Percentiles rank a stretch among this genome's conserved stretches.
Conservation (phyloP, 2,888 invertebrate genomes). For the Acronicta leporina region DNA sequence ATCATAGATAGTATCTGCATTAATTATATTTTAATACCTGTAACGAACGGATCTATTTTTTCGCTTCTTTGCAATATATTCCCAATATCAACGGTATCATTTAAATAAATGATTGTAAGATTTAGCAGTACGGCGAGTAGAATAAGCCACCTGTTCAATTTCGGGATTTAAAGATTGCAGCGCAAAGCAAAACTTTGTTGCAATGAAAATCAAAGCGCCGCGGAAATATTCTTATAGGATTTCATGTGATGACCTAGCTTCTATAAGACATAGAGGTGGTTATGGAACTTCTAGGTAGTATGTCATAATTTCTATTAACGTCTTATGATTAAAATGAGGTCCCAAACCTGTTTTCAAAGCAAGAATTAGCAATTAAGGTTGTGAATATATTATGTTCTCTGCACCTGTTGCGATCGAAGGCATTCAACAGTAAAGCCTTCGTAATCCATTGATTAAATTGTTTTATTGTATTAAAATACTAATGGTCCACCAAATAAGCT, state of each 20-base stretch:
- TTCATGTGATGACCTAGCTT: slow-evolving; percentile 15
- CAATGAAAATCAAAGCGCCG: slow-evolving; percentile 35
- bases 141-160: slow-evolving; percentile 45
- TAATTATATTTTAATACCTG: background rate
- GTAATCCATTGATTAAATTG: slow-evolving; percentile 11
- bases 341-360: slow-evolving; percentile 25
- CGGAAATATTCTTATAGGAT: slow-evolving; percentile 27
- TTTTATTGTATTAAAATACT: slow-evolving; percentile 10
- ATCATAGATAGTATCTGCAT: slow-evolving; percentile 77
- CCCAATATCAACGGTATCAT: slow-evolving; percentile 32
- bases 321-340: slow-evolving; percentile 15
- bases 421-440: slow-evolving; percentile 29
- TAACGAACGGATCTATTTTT: slow-evolving; percentile 16
- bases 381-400: slow-evolving; percentile 29
- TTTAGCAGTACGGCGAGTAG: slow-evolving; percentile 38
- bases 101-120: slow-evolving; percentile 44
- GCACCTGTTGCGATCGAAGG: slow-evolving; percentile 15
- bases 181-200: slow-evolving; percentile 50
- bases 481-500: background rate
- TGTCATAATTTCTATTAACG: slow-evolving; percentile 16
- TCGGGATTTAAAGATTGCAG: slow-evolving; percentile 50
- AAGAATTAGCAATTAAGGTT: slow-evolving; percentile 21
- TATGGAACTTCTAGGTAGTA: slow-evolving; percentile 17
- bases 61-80: slow-evolving; percentile 1
- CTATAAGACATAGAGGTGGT: slow-evolving; percentile 3